Base-by-base conservation (phyloP, 2,888 invertebrate genomes). In the Andrena dorsata region DNA sequence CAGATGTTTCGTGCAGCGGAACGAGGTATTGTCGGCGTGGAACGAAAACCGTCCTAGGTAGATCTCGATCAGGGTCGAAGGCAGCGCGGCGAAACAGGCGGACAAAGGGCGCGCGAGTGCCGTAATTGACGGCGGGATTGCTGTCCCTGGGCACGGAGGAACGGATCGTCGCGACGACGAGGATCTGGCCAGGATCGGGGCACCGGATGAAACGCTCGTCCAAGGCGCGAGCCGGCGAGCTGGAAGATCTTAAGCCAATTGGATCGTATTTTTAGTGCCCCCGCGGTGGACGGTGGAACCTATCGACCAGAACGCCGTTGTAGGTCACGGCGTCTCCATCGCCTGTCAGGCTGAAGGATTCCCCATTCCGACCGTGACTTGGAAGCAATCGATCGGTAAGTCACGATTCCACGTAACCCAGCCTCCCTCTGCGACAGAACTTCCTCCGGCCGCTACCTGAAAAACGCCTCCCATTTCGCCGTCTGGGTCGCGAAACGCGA, bases 281-380 rank as follows among this genome's bases (percentile, higher is more conserved):
- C 97, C 97, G 6, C 96, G 96, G 90, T 96, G 97, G 96, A 94
- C 96, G 75, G 94, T 96, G 90, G 97, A 97, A 91, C 97, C 97
- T 10, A 95, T 95, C 91, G 97, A 97, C 92, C 96, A 96, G 88
- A 96, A 96, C 73, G 96, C 97, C 64, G 95, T 97, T 86, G 96
- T 96, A 69, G 97, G 97, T 47, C 96, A 96, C 90, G 94, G 96
- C 2, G 95, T 97, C 75, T 94, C 95, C 5, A 94, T 97, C 85
- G 95, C 96, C 86, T 97, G 97, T 91, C 96, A 96, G 91, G 97
- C 97, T 10, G 96, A 96, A 70, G 97, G 97, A 51, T 97, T 97
- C 90, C 97, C 97, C 0, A 93, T 95, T 30, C 97, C 97, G 8
- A 92, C 93, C 23, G 93, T 95, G 73, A 94, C 94, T 84, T 95